Evolutionary conservation across 2,113 vertebrate species (phyloP).

Genomic region (Eolophus roseicapilla): DNA sequence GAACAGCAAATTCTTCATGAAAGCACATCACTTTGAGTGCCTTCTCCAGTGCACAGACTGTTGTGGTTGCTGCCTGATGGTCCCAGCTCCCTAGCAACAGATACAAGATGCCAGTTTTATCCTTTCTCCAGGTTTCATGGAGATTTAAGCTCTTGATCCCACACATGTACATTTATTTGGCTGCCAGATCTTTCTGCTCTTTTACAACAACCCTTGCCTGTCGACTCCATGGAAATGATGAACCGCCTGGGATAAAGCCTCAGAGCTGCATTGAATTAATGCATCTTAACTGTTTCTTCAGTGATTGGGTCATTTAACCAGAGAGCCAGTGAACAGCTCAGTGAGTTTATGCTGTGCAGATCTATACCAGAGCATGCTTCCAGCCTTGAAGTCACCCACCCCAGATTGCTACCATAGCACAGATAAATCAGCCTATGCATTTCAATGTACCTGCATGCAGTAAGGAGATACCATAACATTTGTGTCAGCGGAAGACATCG

Average conservation of each 20-base stretch:
- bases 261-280: neutral
- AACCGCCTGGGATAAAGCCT: neutral
- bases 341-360: neutral
- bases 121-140: neutral
- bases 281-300: neutral
- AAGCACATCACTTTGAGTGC: neutral
- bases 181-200: neutral
- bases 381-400: neutral
- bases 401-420: neutral
- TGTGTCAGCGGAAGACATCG: neutral
- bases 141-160: neutral
- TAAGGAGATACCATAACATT: neutral
- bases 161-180: neutral
- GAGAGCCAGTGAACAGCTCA: neutral
- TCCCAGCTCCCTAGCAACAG: neutral
- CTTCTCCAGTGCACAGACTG: neutral
- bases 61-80: neutral
- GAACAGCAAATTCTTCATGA: neutral
- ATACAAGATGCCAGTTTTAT: neutral
- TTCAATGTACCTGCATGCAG: neutral
- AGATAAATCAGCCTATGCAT: neutral
- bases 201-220: neutral
- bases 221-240: neutral
- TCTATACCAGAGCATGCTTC: neutral
- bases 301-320: neutral